Conservation (phyloP, 2,113 vertebrate genomes). For the Phyllostomus discolor region DNA sequence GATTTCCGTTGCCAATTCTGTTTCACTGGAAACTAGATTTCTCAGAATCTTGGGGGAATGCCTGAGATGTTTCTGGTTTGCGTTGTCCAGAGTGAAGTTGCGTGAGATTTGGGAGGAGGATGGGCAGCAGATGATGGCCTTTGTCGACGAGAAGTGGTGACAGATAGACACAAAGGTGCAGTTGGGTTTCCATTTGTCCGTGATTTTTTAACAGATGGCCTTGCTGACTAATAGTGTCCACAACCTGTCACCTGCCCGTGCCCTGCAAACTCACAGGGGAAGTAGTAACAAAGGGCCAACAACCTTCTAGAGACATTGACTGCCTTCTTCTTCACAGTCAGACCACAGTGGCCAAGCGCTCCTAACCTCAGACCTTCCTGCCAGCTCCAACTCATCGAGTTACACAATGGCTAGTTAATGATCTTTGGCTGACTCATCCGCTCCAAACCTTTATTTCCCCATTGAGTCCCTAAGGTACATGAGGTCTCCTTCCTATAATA, state of each 20-base stretch:
- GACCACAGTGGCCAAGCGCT: not conserved
- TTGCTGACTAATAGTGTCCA: not conserved
- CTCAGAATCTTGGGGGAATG: not conserved
- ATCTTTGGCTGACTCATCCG: not conserved
- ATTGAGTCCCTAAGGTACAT: not conserved
- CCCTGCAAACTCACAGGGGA: not conserved
- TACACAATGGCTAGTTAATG: not conserved
- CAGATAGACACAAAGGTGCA: not conserved
- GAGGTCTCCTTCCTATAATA: not conserved
- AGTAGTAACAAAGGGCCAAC: not conserved
- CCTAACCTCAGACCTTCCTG: not conserved
- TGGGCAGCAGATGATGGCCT: not conserved
- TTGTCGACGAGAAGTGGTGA: not conserved
- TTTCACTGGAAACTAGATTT: not conserved
- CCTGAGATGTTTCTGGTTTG: not conserved
- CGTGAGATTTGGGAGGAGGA: not conserved
- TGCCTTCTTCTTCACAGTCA: not conserved
- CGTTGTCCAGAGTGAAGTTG: not conserved
- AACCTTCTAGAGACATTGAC: not conserved
- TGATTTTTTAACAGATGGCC: not conserved
- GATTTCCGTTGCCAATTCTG: not conserved
- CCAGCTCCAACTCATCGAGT: not conserved
- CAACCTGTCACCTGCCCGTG: not conserved
- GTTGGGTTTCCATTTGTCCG: not conserved
- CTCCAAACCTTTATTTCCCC: not conserved